A percentile compares a stretch with the other conserved stretches of the same genome.
Conservation (phyloP, 2,113 vertebrate species). For the Periophthalmodon schlosseri region DNA sequence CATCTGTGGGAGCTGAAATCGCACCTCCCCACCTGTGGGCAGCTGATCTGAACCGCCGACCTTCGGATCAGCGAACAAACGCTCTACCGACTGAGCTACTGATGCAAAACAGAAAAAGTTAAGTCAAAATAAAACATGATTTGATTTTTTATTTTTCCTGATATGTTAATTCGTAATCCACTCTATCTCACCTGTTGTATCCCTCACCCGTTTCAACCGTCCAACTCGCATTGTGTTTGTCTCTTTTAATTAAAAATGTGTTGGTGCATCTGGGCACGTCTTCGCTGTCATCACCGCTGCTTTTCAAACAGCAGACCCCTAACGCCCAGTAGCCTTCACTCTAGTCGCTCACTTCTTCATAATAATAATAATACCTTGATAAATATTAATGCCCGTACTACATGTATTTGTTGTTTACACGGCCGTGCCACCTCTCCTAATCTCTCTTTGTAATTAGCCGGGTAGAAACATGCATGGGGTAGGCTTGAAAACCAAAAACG, state of each 20-base stretch:
- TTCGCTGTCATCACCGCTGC: background rate
- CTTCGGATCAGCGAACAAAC: too few species aligned
- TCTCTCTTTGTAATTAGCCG: constrained; percentile 55
- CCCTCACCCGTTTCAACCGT: background rate
- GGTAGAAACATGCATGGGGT: constrained; percentile 27
- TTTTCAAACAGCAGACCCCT: constrained; percentile 6
- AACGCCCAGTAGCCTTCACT: constrained; percentile 13
- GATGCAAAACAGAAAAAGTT: too few species aligned
- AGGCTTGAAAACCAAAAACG: constrained; percentile 15
- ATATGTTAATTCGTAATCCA: background rate
- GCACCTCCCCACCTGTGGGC: too few species aligned
- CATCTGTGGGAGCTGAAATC: too few species aligned
- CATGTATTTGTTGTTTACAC: constrained; percentile 61
- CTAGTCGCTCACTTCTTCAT: constrained; percentile 30
- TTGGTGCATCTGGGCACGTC: background rate
- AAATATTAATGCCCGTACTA: constrained; percentile 62
- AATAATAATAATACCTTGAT: constrained; percentile 54
- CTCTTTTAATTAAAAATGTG: constrained; percentile 40
- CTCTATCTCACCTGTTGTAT: constrained; percentile 2
- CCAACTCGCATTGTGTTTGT: constrained; percentile 21
- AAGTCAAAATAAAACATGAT: too few species aligned
- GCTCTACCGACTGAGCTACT: too few species aligned
- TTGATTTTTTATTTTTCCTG: background rate
- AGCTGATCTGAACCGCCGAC: too few species aligned
- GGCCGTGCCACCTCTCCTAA: constrained; percentile 43